Evolutionary conservation across 2,888 invertebrate species (phyloP).

Genomic region (Oxystoma pomonae): DNA sequence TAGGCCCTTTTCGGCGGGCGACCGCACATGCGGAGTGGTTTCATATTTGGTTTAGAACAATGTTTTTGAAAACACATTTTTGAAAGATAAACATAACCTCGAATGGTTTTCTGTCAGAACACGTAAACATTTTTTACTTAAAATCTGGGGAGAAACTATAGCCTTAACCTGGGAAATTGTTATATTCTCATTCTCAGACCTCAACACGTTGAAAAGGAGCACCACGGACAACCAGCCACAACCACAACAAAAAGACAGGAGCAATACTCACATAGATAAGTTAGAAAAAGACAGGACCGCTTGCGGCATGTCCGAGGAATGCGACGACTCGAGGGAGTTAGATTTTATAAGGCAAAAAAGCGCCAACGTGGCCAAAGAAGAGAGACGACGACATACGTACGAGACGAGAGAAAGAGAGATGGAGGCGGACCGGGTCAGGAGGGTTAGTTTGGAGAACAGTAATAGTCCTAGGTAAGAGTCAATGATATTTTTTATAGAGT

Average conservation of each 20-base stretch:
- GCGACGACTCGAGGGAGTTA: conserved; percentile 29
- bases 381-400: conserved; percentile 40
- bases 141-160: too few species aligned
- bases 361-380: conserved; percentile 31
- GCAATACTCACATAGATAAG: conserved; percentile 4
- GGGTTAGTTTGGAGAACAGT: conserved; percentile 43
- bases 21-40: too few species aligned
- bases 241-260: background rate
- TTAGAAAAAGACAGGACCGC: conserved; percentile 18
- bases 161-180: too few species aligned
- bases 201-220: background rate
- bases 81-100: too few species aligned
- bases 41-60: too few species aligned
- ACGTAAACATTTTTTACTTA: too few species aligned
- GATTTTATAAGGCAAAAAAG: conserved; percentile 34
- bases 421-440: conserved; percentile 38
- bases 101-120: too few species aligned
- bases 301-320: conserved; percentile 20
- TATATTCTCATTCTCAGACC: background rate
- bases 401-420: conserved; percentile 39
- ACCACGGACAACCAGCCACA: too few species aligned
- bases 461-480: conserved; percentile 41
- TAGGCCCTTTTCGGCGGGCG: too few species aligned
- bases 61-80: too few species aligned
- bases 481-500: too few species aligned